A percentile compares a stretch with the other conserved stretches of the same genome.
Evolutionary conservation across 2,888 invertebrate species (phyloP).

Genomic region (Clitarchus hookeri): DNA sequence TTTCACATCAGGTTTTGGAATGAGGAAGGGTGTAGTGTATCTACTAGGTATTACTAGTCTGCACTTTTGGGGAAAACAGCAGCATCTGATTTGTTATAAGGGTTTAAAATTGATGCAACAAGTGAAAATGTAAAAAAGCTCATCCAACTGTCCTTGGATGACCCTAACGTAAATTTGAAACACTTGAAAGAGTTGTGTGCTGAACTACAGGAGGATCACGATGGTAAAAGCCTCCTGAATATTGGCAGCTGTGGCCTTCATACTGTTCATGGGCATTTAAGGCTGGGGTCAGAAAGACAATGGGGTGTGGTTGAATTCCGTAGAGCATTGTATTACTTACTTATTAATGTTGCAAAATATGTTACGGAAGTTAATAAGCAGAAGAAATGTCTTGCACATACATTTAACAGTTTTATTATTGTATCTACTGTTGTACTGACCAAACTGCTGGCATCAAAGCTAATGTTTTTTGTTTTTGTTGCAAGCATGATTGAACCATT

Average conservation of each 20-base stretch:
- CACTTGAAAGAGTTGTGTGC: background rate
- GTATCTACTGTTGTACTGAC: background rate
- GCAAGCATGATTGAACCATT: background rate
- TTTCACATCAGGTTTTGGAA: slow-evolving; percentile 9
- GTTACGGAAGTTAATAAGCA: background rate
- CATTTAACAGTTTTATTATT: background rate
- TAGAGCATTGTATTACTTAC: background rate
- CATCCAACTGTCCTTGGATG: background rate
- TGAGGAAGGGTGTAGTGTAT: background rate
- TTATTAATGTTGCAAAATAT: background rate
- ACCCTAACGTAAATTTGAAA: slow-evolving; percentile 15
- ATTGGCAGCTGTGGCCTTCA: background rate
- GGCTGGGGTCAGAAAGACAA: background rate
- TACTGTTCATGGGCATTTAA: background rate
- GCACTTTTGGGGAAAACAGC: background rate
- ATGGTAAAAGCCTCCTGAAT: background rate
- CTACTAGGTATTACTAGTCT: background rate
- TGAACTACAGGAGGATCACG: background rate
- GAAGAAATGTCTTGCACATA: background rate
- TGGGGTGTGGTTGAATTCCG: background rate
- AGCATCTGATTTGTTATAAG: slow-evolving; percentile 15
- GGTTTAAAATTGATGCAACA: background rate
- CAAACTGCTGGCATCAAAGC: background rate
- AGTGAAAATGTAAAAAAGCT: background rate
- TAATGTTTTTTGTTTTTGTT: background rate